phyloP scores from a whole-genome alignment of 1,140 invertebrate species.

The Andricus grossulariae region DNA sequence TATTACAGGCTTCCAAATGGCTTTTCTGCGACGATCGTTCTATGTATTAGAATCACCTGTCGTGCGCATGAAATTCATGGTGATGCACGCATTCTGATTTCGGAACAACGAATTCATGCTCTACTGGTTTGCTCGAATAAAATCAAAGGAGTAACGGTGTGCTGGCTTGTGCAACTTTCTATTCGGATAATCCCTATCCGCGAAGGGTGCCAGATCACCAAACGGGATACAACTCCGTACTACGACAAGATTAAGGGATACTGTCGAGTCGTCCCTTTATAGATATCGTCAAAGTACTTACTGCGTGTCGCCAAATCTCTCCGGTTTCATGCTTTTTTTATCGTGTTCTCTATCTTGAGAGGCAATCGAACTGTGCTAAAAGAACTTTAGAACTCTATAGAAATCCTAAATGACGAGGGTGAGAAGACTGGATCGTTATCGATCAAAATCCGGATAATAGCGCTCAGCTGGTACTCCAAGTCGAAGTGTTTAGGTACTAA shows the following conservation, averaged over 20 bases:
- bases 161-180: neutral
- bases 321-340: constrained; percentile 49
- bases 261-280: constrained; percentile 23
- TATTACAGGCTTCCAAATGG: too few species aligned
- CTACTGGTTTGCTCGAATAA: neutral
- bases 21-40: too few species aligned
- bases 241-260: constrained; percentile 28
- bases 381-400: neutral
- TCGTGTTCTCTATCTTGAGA: neutral
- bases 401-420: neutral
- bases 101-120: neutral
- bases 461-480: neutral
- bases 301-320: constrained; percentile 48
- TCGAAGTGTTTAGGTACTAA: neutral
- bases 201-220: constrained; percentile 42
- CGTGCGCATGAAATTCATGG: neutral
- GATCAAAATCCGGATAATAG: constrained; percentile 17
- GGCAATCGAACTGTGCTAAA: constrained; percentile 24
- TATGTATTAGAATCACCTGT: neutral
- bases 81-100: neutral
- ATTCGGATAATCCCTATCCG: constrained; percentile 51
- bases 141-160: neutral
- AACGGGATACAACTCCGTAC: constrained; percentile 26
- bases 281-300: constrained; percentile 44
- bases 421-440: constrained; percentile 19